Evolutionary conservation across 2,888 invertebrate species (phyloP), one percentile per base, ranked within the genome.

Genomic region (Colostygia pectinataria): DNA sequence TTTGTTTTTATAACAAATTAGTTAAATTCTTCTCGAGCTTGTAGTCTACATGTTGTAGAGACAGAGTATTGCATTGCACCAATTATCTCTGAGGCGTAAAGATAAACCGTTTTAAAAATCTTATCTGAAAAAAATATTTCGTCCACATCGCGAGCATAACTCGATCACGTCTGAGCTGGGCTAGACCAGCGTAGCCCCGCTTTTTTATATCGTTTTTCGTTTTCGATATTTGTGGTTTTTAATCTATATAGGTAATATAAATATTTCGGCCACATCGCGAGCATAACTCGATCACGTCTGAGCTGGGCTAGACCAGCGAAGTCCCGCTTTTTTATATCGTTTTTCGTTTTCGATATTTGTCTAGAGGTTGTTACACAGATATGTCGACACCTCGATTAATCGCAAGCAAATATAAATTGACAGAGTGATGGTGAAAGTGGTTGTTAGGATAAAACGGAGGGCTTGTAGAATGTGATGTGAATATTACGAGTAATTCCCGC

Each of bases 381-480:
- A 65, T 64, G 67, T 68, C 68, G 65, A 72, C 75, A 71, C 68
- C 70, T 71, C 74, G 72, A 77, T 77, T 82, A 76, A 81, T 74
- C 80, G 79, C 80, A 88, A 74, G 84, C 87, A 88, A 89, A 88
- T 88, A 81, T 69, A 77, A 85, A 87, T 79, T 88, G 89, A 88
- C 89, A 86, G 83, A 65, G 66, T 63, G 79, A 77, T 71, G 71
- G 70, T 68, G 70, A 81, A 84, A 85, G 84, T 83, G 80, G 82
- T 86, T 80, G 83, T 88, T 86, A 83, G 74, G 59, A 75, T 61
- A 68, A 70, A 75, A 65, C 70, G 79, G 68, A 77, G 84, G 82
- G 74, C 63, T 75, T 51, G 57, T 60, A 70, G 65, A 61, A 64
- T 86, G 87, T 88, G 88, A 84, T 72, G 73, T 80, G 87, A 88